phyloP scores from a whole-genome alignment of 1,140 invertebrate species.

The Drosophila bocki region DNA sequence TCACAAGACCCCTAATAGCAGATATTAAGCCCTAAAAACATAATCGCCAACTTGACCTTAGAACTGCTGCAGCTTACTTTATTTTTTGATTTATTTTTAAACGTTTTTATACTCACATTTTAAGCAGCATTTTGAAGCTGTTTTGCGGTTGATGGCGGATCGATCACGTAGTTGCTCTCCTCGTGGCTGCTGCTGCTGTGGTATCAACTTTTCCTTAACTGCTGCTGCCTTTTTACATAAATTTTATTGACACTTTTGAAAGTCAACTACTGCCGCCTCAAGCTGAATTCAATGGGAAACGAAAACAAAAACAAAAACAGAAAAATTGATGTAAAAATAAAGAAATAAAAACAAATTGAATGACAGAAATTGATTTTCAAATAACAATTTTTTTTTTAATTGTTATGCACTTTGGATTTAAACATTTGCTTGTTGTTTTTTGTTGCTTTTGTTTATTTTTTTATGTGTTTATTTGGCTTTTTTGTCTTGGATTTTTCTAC shows the following conservation, averaged over 20 bases:
- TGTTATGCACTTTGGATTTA: conserved; percentile 44
- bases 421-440: conserved; percentile 6
- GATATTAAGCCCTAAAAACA: conserved; percentile 5
- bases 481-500: too few relatives aligned
- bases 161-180: conserved; percentile 29
- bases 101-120: conserved; percentile 65
- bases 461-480: background rate
- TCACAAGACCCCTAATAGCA: background rate
- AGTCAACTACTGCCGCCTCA: conserved; percentile 62
- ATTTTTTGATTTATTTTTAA: background rate
- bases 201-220: conserved; percentile 32
- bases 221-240: conserved; percentile 37
- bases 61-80: background rate
- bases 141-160: conserved; percentile 7
- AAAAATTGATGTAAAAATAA: conserved; percentile 30
- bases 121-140: conserved; percentile 65
- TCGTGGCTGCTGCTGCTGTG: conserved; percentile 38
- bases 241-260: conserved; percentile 75
- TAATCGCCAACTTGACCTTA: conserved; percentile 32
- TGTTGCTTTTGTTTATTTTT: background rate
- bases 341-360: conserved; percentile 25
- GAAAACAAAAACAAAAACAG: conserved; percentile 27
- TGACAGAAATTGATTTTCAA: conserved; percentile 42
- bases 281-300: conserved; percentile 33
- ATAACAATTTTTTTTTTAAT: conserved; percentile 14